phyloP scores from a whole-genome alignment of 2,888 invertebrate species.

The Camptogramma bilineatum region DNA sequence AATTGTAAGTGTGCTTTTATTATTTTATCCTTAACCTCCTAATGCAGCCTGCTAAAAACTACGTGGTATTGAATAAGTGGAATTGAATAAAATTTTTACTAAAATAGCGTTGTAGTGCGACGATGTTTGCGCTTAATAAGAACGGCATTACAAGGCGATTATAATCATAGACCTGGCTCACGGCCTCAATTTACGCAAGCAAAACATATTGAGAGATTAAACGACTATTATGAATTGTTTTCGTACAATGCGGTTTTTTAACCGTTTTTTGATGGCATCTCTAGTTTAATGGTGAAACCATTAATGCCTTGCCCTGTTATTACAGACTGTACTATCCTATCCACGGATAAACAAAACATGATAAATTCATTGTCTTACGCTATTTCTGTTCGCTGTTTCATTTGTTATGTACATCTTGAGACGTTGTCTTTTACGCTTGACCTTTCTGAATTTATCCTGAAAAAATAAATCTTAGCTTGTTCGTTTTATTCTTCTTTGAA shows the following conservation, averaged over 20 bases:
- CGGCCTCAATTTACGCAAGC: slow-evolving; percentile 57
- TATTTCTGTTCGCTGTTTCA: slow-evolving; percentile 20
- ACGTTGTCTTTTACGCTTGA: slow-evolving; percentile 1
- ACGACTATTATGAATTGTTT: slow-evolving; percentile 50
- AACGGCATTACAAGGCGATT: slow-evolving; percentile 41
- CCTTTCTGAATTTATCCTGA: slow-evolving; percentile 4
- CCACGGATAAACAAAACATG: slow-evolving; percentile 29
- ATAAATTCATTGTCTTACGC: slow-evolving; percentile 26
- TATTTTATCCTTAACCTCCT: no score
- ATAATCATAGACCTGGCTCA: slow-evolving; percentile 42
- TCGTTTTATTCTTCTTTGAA: neutral
- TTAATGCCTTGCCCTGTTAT: slow-evolving; percentile 40
- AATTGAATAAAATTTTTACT: neutral
- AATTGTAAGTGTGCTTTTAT: no score
- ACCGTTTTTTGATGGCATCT: slow-evolving; percentile 48
- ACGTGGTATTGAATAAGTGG: neutral
- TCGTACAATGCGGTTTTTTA: slow-evolving; percentile 48
- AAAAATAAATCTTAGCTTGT: neutral
- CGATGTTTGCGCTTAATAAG: slow-evolving; percentile 18
- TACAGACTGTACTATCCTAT: slow-evolving; percentile 30
- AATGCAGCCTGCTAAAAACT: neutral
- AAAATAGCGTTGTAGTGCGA: neutral
- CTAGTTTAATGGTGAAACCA: slow-evolving; percentile 40
- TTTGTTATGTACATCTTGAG: slow-evolving; percentile 12
- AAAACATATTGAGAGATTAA: slow-evolving; percentile 50